These are phyloP conservation scores for Drosophila pallidifrons DNA, from an alignment of 1,140 invertebrate species.

Conservation along the genomic window DNA sequence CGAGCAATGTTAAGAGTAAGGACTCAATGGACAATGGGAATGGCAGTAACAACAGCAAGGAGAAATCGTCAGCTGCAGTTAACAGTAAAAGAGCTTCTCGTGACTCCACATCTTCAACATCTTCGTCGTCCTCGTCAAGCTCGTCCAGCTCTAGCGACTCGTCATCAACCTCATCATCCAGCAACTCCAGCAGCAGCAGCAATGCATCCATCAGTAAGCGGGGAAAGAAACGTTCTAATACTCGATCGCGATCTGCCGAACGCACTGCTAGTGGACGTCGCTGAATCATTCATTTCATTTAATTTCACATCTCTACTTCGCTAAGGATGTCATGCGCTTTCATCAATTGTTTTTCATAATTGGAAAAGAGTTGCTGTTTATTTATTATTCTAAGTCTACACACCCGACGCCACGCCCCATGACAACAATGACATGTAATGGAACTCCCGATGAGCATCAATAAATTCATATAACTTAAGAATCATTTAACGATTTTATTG, in stretches of 20 bases:
- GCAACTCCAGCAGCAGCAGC: conserved; percentile 65
- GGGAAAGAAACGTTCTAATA: conserved; percentile 35
- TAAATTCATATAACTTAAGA: conserved; percentile 69
- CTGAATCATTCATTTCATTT: neutral
- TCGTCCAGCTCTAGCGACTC: conserved; percentile 76
- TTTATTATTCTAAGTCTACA: conserved; percentile 64
- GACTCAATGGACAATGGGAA: conserved; percentile 44
- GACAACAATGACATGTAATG: conserved; percentile 39
- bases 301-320: conserved; percentile 13
- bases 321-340: conserved; percentile 34
- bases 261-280: conserved; percentile 12
- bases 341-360: conserved; percentile 27
- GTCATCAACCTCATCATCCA: conserved; percentile 55
- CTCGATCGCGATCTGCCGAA: conserved; percentile 25
- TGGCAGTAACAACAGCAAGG: conserved; percentile 39
- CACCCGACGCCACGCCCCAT: conserved; percentile 42
- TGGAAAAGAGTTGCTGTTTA: conserved; percentile 46
- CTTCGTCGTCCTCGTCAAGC: conserved; percentile 73
- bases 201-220: conserved; percentile 49
- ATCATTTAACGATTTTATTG: conserved; percentile 55
- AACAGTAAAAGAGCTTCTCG: conserved; percentile 50
- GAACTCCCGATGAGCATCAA: conserved; percentile 58
- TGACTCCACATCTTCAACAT: conserved; percentile 65
- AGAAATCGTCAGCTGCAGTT: conserved; percentile 16
- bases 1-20: conserved; percentile 53